Evolutionary conservation across 2,888 invertebrate genomes (phyloP).

Genomic region (Epicampocera succincta): DNA sequence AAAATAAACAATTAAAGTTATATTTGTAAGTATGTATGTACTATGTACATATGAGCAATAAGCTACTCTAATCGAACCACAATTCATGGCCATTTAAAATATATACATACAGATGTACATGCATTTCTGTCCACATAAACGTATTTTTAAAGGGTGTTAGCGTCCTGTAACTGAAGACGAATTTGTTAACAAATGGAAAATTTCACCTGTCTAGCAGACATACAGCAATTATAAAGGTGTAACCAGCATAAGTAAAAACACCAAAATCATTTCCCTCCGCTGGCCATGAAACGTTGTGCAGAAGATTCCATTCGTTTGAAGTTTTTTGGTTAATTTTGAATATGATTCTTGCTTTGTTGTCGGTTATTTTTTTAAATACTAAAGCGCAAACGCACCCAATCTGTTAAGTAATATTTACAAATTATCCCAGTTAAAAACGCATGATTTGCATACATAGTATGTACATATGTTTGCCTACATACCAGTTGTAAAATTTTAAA

Average conservation of each 20-base stretch:
- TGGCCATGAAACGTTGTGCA: constrained; percentile 65
- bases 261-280: constrained; percentile 65
- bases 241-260: constrained; percentile 62
- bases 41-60: too few species aligned
- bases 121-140: too few species aligned
- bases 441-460: not conserved
- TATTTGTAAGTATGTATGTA: too few species aligned
- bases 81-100: too few species aligned
- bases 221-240: constrained; percentile 59
- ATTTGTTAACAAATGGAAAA: not conserved
- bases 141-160: too few species aligned
- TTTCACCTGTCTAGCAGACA: constrained; percentile 62
- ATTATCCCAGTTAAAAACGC: not conserved
- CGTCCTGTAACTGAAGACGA: too few species aligned
- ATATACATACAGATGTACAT: too few species aligned
- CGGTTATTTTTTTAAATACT: constrained; percentile 64
- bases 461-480: constrained; percentile 13
- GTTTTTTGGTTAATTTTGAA: constrained; percentile 60
- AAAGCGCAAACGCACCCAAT: constrained; percentile 46
- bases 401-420: constrained; percentile 23
- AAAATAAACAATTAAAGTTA: too few species aligned
- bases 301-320: constrained; percentile 62
- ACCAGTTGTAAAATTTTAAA: constrained; percentile 63
- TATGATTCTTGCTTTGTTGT: constrained; percentile 55
- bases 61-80: too few species aligned